Conservation (phyloP, 2,113 vertebrate species). For the Brachypteracias leptosomus region DNA sequence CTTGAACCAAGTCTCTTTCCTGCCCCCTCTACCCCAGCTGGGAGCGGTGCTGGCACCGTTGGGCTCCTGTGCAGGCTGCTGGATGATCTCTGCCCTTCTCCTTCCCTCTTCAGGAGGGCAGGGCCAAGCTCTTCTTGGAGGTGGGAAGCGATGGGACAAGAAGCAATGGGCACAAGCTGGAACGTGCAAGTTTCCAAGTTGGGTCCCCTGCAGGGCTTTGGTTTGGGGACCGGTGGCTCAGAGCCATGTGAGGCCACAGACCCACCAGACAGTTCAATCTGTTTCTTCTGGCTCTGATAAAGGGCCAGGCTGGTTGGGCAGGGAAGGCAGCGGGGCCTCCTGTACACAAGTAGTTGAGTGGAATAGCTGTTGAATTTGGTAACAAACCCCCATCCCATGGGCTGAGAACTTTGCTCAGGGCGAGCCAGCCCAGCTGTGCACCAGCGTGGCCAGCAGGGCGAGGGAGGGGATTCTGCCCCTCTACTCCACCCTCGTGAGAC, state of each 20-base stretch:
- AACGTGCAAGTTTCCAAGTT: too few relatives aligned
- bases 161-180: too few relatives aligned
- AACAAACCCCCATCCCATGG: background rate
- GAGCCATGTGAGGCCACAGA: background rate
- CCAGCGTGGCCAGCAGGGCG: too few relatives aligned
- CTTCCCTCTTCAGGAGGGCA: background rate
- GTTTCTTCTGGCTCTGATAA: background rate
- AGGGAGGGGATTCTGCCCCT: too few relatives aligned
- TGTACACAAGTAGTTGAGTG: rapidly evolving
- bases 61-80: background rate
- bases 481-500: too few relatives aligned
- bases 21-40: background rate
- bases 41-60: rapidly evolving
- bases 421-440: background rate
- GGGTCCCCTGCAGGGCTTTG: background rate
- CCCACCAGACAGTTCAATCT: background rate
- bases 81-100: background rate
- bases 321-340: background rate
- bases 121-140: too few relatives aligned
- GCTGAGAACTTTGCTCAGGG: background rate
- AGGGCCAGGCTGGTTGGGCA: background rate
- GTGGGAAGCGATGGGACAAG: too few relatives aligned
- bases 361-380: background rate
- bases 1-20: background rate
- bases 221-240: background rate